These are phyloP conservation scores for Lasioglossum villosulum DNA, from an alignment of 2,888 invertebrate genomes.

Conservation along the genomic window DNA sequence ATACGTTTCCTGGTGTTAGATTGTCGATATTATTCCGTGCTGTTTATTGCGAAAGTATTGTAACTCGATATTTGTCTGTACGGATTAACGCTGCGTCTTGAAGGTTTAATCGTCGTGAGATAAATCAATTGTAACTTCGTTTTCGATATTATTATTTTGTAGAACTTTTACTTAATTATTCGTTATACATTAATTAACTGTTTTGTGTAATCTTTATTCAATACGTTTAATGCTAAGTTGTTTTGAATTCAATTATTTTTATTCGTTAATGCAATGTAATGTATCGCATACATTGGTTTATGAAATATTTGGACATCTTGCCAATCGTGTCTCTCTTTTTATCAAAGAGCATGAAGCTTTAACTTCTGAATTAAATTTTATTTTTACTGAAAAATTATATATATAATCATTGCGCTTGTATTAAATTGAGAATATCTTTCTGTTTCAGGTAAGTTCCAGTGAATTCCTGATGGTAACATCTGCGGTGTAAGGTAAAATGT, in stretches of 20 bases:
- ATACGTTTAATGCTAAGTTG: too few species aligned
- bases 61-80: neutral
- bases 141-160: neutral
- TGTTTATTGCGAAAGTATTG: neutral
- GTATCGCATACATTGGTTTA: too few species aligned
- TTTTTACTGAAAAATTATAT: neutral
- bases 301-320: neutral
- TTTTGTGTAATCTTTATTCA: neutral
- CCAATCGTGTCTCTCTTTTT: neutral
- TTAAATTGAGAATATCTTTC: neutral
- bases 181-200: neutral
- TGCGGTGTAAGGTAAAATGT: neutral
- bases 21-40: neutral
- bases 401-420: neutral
- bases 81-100: neutral
- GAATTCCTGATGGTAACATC: neutral
- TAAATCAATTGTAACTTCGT: neutral
- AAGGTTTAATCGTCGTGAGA: neutral
- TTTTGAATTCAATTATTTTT: neutral
- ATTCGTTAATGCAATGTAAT: neutral
- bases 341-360: neutral
- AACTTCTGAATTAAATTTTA: neutral
- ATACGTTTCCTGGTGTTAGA: neutral
- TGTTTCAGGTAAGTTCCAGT: conserved; percentile 8
- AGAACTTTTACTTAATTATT: neutral